Conservation (phyloP, 1,140 invertebrate species). For the Sipha flava region DNA sequence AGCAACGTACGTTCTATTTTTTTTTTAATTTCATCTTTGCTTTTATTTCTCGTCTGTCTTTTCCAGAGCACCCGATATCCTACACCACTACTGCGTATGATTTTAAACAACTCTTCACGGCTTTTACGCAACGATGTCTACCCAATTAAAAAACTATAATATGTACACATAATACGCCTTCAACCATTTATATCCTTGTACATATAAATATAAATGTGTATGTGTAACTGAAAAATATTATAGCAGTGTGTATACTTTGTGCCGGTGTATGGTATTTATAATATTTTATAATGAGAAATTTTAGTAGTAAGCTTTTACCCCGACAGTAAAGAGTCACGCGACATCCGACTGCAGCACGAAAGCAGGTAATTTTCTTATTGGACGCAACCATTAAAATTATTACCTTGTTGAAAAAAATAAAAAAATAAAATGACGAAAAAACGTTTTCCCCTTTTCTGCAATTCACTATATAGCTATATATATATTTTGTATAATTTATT, state of each 20-base stretch:
- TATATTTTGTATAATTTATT: not conserved
- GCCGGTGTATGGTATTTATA: not conserved
- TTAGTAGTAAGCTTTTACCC: not conserved
- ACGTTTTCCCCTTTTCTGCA: no score
- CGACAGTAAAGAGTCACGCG: not conserved
- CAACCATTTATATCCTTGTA: not conserved
- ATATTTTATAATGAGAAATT: slow-evolving; percentile 3
- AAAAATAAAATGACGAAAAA: no score
- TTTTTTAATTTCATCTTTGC: not conserved
- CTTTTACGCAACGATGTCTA: not conserved
- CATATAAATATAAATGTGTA: not conserved
- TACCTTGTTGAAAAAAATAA: not conserved
- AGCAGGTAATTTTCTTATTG: not conserved
- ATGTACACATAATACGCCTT: no score
- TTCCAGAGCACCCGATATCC: no score
- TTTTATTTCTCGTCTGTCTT: no score
- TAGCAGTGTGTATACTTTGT: no score
- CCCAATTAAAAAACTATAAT: not conserved
- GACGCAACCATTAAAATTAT: not conserved
- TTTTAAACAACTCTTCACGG: not conserved
- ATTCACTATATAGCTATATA: no score
- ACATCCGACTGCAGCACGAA: not conserved
- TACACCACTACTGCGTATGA: not conserved
- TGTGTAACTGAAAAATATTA: not conserved
- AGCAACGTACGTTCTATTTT: not conserved